Percentiles rank a stretch among this genome's conserved stretches.
Evolutionary conservation across 2,888 invertebrate genomes (phyloP).

Genomic region (Eudemis profundana): DNA sequence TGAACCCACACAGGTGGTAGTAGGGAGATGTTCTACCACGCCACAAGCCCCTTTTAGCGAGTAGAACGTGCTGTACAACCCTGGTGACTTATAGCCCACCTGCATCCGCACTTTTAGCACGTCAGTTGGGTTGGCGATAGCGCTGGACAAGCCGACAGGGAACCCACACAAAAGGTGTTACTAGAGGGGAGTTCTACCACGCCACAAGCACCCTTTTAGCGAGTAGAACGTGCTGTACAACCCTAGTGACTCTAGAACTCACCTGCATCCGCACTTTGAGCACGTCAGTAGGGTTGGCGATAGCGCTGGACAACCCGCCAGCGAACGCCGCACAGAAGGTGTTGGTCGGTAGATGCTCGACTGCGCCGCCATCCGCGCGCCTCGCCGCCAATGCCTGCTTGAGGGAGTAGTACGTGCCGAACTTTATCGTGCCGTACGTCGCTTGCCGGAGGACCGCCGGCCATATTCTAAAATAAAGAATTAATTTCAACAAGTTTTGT

Average conservation of each 20-base stretch:
- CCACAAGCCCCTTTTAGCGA: slow-evolving; percentile 89
- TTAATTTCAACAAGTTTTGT: too few relatives aligned
- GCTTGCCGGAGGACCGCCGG: slow-evolving; percentile 97
- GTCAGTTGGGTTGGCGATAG: too few relatives aligned
- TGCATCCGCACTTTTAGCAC: too few relatives aligned
- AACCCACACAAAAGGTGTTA: too few relatives aligned
- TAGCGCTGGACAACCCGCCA: slow-evolving; percentile 96
- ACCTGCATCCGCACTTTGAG: slow-evolving; percentile 98
- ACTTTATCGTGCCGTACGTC: slow-evolving; percentile 98
- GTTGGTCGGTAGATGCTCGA: slow-evolving; percentile 87
- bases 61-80: slow-evolving; percentile 98
- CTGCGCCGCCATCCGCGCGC: slow-evolving; percentile 77
- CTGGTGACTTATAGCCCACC: too few relatives aligned
- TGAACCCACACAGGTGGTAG: slow-evolving; percentile 92
- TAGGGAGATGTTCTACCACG: slow-evolving; percentile 85
- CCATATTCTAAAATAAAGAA: slow-evolving; percentile 88
- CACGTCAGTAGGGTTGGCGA: slow-evolving; percentile 98
- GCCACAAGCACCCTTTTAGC: too few relatives aligned
- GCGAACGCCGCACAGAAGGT: slow-evolving; percentile 93
- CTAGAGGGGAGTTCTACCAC: too few relatives aligned
- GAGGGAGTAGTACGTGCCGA: slow-evolving; percentile 96
- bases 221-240: too few relatives aligned
- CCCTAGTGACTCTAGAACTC: slow-evolving; percentile 44
- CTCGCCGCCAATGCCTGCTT: slow-evolving; percentile 88
- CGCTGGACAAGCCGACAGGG: too few relatives aligned